Evolutionary conservation across 2,888 invertebrate genomes (phyloP).

Genomic region (Caenorhabditis japonica): DNA sequence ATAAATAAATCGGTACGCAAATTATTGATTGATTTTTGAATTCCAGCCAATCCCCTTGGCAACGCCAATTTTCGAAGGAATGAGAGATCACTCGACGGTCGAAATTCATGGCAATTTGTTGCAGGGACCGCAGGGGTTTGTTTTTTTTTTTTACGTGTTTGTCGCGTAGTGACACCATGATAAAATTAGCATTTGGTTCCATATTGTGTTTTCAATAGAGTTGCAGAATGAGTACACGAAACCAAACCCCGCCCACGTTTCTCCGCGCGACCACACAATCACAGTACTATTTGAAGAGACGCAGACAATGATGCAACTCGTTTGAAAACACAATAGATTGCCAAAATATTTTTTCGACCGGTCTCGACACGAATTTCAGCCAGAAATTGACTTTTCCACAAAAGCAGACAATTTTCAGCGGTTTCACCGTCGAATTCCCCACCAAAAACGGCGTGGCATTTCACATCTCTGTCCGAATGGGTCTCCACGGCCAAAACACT

Average conservation of each 20-base stretch:
- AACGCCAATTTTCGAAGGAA: conserved; percentile 38
- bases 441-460: conserved; percentile 39
- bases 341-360: too few relatives aligned
- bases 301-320: too few relatives aligned
- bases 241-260: too few relatives aligned
- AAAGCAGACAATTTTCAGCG: conserved; percentile 11
- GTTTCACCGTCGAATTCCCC: conserved; percentile 38
- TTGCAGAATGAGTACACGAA: too few relatives aligned
- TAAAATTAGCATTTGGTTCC: not conserved
- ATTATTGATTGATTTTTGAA: too few relatives aligned
- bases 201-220: not conserved
- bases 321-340: too few relatives aligned
- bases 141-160: not conserved
- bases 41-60: conserved; percentile 38
- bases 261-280: too few relatives aligned
- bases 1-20: too few relatives aligned
- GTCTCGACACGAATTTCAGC: too few relatives aligned
- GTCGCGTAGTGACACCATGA: not conserved
- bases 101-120: conserved; percentile 37
- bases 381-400: too few relatives aligned
- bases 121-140: conserved; percentile 43
- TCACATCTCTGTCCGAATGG: conserved; percentile 45
- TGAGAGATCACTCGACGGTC: conserved; percentile 25
- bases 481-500: conserved; percentile 26
- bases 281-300: too few relatives aligned